Evolutionary conservation across 1,140 invertebrate species (phyloP).

Genomic region (Chionoecetes opilio): DNA sequence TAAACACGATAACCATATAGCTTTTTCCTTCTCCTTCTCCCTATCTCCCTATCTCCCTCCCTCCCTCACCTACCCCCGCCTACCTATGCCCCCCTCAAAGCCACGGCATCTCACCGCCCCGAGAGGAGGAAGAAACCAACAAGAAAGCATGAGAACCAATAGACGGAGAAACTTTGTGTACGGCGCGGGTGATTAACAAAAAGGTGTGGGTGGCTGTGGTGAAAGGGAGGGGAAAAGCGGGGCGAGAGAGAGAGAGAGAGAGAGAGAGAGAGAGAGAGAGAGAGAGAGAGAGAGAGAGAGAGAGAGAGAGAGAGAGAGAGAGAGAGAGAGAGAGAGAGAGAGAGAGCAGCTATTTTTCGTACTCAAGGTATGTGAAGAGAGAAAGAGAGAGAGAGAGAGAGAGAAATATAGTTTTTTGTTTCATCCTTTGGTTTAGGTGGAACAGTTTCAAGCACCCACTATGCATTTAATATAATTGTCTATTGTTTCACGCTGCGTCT

Average conservation of each 20-base stretch:
- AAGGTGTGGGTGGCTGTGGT: conserved; percentile 10
- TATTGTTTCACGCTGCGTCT: background rate
- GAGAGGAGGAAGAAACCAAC: background rate
- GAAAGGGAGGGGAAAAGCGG: background rate
- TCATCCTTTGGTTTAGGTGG: background rate
- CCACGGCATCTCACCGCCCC: background rate
- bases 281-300: too few relatives aligned
- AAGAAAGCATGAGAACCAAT: conserved; percentile 29
- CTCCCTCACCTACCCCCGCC: background rate
- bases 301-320: background rate
- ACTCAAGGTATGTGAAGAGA: too few relatives aligned
- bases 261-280: conserved; percentile 16
- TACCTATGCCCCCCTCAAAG: background rate
- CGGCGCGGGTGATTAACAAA: conserved; percentile 25
- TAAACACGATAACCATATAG: background rate
- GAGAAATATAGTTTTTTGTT: background rate
- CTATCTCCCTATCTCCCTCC: too few relatives aligned
- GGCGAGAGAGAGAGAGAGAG: background rate
- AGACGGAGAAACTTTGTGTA: background rate
- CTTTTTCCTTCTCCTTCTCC: background rate
- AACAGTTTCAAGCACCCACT: background rate
- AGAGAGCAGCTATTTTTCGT: background rate
- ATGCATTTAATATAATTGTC: background rate
- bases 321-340: background rate
- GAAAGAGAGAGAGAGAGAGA: background rate